Evolutionary conservation across 2,888 invertebrate genomes (phyloP), one percentile per base, ranked within the genome.

Genomic region (Tipula vernalis): DNA sequence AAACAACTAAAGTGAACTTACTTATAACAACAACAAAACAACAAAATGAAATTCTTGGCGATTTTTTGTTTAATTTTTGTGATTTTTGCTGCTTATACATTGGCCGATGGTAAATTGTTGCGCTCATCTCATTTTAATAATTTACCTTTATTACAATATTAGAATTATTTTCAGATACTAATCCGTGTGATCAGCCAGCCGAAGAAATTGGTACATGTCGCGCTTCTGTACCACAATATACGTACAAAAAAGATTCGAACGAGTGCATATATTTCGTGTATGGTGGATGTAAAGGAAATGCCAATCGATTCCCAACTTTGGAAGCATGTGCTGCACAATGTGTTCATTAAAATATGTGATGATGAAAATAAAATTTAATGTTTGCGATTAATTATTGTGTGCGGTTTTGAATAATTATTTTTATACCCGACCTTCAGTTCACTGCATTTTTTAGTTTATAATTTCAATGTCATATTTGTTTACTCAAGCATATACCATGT

Each of bases 281-380:
- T 36, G 86, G 86, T 5, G 86, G 86, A 3, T 86, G 86, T 28
- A 4, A 44, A 2, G 86, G 86, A 1, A 86, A 86, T n/a, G 44
- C 2, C 12, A 86, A 86, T 28, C 18, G 47, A 28, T 86, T 86
- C 36, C 15, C 3, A 36, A 28, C 86, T 13, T 18, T 91, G 47
- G 92, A 93, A 18, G 94, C 94, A 88, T 95, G 95, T 89, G 92
- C 91, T 87, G 91, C 92, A 86, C 92, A 93, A 10, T 95, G 94
- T 71, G 71, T 71, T 1, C 57, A 57, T 57, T 18, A 88, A 91
- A 91, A 6, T 39, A 39, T 39, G 39, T 39, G 2, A 39, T 6
- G 28, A 28, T 28, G 28, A 28, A 28, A 28, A 28, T 28, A 28
- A 28, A 28, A 28, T 28, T 28, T 28, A 28, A 28, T 28, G 28